Evolutionary conservation across 2,797 vertebrate genomes (phyloP).

Genomic region (Microcaecilia unicolor): DNA sequence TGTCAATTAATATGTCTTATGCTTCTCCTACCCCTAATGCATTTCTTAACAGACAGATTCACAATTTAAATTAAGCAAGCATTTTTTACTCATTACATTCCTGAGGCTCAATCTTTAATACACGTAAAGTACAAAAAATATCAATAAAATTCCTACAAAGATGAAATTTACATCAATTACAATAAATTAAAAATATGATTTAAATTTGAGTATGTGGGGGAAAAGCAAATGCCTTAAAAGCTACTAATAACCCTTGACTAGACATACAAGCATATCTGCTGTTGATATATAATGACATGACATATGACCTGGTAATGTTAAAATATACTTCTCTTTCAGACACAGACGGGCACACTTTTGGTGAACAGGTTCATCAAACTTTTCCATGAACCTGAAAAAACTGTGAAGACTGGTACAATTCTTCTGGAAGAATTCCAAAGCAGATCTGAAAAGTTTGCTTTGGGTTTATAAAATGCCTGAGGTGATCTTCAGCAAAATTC

Average conservation of each 20-base stretch:
- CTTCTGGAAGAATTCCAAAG: no score
- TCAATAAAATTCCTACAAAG: constrained; percentile 54
- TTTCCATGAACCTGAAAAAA: no score
- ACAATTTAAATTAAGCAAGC: constrained; percentile 98
- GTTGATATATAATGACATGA: not conserved
- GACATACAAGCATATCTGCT: constrained; percentile 1
- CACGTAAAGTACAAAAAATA: constrained; percentile 82
- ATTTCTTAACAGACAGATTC: constrained; percentile 97
- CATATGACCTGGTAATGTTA: no score
- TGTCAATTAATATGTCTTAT: constrained; percentile 99
- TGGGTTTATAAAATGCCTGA: no score
- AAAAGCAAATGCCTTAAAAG: constrained; percentile 20
- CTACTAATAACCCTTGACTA: constrained; percentile 16
- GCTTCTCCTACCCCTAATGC: constrained; percentile 96
- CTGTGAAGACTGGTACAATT: no score
- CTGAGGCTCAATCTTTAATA: constrained; percentile 83
- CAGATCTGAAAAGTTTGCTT: no score
- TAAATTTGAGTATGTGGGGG: constrained; percentile 5
- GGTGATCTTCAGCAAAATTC: no score
- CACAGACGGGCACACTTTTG: no score
- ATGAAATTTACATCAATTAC: constrained; percentile 30
- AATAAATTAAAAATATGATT: constrained; percentile 25
- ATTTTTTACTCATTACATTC: constrained; percentile 93
- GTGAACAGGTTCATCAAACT: no score
- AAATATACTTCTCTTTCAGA: no score